These are phyloP conservation scores for Hemistola chrysoprasaria DNA, from an alignment of 2,888 invertebrate genomes.

Conservation along the genomic window DNA sequence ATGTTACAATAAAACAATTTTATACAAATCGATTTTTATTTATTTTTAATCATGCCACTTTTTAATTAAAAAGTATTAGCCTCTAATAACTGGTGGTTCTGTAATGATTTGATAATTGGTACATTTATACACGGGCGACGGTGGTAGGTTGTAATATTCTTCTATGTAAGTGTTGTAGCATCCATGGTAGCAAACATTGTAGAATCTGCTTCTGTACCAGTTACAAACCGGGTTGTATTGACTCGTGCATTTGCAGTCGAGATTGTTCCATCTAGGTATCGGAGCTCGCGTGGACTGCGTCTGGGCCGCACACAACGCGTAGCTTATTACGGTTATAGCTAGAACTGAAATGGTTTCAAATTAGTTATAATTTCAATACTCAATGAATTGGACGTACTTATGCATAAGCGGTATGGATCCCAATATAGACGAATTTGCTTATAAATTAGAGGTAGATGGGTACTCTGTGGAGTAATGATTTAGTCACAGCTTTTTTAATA, in stretches of 20 bases:
- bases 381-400: no score
- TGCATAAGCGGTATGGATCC: no score
- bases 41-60: no score
- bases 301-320: background rate
- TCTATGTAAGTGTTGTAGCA: conserved; percentile 36
- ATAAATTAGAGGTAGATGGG: no score
- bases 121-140: conserved; percentile 35
- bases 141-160: conserved; percentile 17
- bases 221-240: conserved; percentile 49
- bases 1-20: no score
- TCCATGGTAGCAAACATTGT: conserved; percentile 39
- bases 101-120: conserved; percentile 20
- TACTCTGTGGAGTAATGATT: no score
- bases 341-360: background rate
- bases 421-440: no score
- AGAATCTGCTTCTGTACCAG: conserved; percentile 36
- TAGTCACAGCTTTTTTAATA: no score
- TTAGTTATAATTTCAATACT: no score
- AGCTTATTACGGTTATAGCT: background rate
- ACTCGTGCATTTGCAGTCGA: conserved; percentile 39
- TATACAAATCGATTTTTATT: no score
- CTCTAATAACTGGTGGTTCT: conserved; percentile 1
- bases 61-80: no score
- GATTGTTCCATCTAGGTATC: conserved; percentile 28
- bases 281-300: background rate